Conservation (phyloP, 2,113 vertebrate species). For the Pluvialis apricaria region DNA sequence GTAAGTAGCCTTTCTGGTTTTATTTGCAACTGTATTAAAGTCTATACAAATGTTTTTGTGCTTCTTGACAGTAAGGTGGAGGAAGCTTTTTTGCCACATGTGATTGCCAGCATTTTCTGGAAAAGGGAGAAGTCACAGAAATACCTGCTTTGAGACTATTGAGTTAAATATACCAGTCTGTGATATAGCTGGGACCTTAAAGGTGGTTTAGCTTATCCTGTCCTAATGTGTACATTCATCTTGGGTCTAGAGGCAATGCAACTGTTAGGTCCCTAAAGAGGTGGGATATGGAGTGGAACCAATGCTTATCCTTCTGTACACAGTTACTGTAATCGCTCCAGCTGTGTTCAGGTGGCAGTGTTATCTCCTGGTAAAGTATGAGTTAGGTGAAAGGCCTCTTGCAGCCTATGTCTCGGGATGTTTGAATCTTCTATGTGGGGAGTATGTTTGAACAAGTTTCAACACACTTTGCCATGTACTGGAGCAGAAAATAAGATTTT, state of each 20-base stretch:
- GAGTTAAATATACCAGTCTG: neutral
- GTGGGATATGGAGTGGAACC: neutral
- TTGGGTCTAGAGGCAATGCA: neutral
- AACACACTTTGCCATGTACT: neutral
- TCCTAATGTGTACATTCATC: neutral
- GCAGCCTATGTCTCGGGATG: neutral
- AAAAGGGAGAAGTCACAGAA: neutral
- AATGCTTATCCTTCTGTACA: neutral
- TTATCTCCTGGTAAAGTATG: neutral
- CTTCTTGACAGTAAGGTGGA: neutral
- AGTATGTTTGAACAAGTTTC: neutral
- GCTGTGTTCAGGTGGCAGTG: fast-evolving
- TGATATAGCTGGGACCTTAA: neutral
- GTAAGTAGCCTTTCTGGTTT: constrained; percentile 70
- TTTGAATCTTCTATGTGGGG: neutral
- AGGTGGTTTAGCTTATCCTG: neutral
- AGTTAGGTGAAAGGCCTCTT: neutral
- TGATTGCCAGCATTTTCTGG: neutral
- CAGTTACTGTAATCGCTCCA: fast-evolving
- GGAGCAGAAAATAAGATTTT: neutral
- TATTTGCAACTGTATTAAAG: neutral
- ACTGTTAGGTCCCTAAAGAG: neutral
- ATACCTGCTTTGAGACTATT: neutral
- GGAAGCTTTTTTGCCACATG: neutral
- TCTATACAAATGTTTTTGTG: neutral